Conservation (phyloP, 2,797 vertebrate species). For the Todus mexicanus region DNA sequence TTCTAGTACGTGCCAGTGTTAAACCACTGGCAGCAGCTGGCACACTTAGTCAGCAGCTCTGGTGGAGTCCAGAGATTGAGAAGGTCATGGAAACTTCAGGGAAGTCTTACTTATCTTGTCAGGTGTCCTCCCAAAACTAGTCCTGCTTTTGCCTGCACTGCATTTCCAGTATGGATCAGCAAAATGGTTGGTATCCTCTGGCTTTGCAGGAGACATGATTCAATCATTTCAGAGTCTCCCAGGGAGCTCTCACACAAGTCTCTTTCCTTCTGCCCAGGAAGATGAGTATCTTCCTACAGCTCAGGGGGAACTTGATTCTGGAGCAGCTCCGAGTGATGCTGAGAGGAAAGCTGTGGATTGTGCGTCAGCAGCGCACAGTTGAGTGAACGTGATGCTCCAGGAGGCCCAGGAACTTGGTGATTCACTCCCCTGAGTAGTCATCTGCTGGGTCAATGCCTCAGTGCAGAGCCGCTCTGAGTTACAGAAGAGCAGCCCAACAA, state of each 20-base stretch:
- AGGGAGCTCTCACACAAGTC: no score
- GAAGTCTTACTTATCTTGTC: background rate
- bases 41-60: background rate
- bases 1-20: background rate
- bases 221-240: background rate
- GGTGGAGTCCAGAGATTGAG: background rate
- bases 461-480: background rate
- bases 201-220: background rate
- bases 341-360: background rate
- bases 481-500: background rate
- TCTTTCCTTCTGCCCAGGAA: background rate
- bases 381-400: fast-evolving
- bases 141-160: background rate
- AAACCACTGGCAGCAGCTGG: background rate
- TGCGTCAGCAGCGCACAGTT: background rate
- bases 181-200: background rate
- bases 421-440: fast-evolving
- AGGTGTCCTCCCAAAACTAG: background rate
- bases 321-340: background rate
- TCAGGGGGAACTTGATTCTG: background rate
- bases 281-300: background rate
- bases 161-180: background rate
- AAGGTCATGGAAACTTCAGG: background rate
- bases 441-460: background rate
- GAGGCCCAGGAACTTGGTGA: background rate